Evolutionary conservation across 2,113 vertebrate genomes (phyloP), one percentile per base, ranked within the genome.

Genomic region (Grammomys surdaster): DNA sequence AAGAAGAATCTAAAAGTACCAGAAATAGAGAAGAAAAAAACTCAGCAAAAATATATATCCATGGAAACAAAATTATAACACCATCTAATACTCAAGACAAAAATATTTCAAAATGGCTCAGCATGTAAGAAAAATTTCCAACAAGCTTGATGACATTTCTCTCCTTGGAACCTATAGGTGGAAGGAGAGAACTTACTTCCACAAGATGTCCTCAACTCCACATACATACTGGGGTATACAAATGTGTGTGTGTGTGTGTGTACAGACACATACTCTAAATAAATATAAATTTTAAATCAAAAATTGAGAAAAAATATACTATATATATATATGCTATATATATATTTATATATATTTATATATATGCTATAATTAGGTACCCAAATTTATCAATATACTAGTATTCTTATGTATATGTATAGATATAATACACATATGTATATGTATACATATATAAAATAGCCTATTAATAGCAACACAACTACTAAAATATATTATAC

Each of bases 1-100:
- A 80, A 85, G 54, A 82, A 60, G 28, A 85, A 67, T 76, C 58
- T 3, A 46, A 80, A 33, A 89, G 58, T 54, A 92, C 63, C 16
- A 87, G 60, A 28, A 96, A 82, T n/a, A 28, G 90, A 94, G 86
- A 95, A 76, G 58, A 31, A 92, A 92, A 43, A 46, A 92, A 87
- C 1, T 24, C 16, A 86, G 24, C 75, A 95, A 89, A 24, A 87
- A 36, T 48, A 77, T 60, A 94, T 82, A 90, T 73, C 46, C 40
- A 33, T 69, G 10, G 33, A 89, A 89, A 89, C 54, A 94, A 82
- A 73, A 85, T 67, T 56, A 43, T 89, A 89, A 84, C 17, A 89
- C 36, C 3, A 81, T 78, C 16, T 36, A 28, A 89, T 19, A 75
- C 36, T n/a, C 78, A 77, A 90, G 24, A 86, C 33, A 85, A 28